Conservation (phyloP, 2,113 vertebrate genomes). For the Epinephelus fuscoguttatus region DNA sequence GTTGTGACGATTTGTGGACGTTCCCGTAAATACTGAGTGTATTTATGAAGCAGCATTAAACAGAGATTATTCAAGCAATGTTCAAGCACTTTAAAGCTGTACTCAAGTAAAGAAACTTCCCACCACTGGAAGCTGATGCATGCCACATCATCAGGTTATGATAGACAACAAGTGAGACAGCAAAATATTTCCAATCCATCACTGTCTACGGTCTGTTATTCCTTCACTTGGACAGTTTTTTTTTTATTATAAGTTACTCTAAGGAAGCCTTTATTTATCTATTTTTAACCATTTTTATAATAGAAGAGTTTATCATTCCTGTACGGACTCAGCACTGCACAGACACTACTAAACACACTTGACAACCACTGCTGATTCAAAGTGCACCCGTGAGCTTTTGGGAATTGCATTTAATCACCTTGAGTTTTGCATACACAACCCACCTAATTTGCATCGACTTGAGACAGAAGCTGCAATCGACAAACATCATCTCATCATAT, state of each 20-base stretch:
- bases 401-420: conserved; percentile 5
- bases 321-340: conserved; percentile 1
- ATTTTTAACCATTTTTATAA: neutral
- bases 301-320: neutral
- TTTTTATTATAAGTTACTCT: neutral
- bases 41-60: no score
- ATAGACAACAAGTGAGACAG: neutral
- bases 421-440: conserved; percentile 8
- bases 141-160: neutral
- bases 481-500: conserved; percentile 34
- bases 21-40: no score
- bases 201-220: neutral
- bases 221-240: neutral
- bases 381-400: conserved; percentile 12
- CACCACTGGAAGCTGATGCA: neutral
- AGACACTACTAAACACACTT: neutral
- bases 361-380: conserved; percentile 17
- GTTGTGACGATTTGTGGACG: no score
- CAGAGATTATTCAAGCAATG: neutral
- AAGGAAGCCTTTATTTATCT: neutral
- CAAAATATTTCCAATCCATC: neutral
- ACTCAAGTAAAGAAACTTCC: neutral
- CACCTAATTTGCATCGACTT: conserved; percentile 38
- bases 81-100: neutral
- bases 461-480: conserved; percentile 22